Conservation (phyloP, 2,888 invertebrate species). For the Troilus luridus region DNA sequence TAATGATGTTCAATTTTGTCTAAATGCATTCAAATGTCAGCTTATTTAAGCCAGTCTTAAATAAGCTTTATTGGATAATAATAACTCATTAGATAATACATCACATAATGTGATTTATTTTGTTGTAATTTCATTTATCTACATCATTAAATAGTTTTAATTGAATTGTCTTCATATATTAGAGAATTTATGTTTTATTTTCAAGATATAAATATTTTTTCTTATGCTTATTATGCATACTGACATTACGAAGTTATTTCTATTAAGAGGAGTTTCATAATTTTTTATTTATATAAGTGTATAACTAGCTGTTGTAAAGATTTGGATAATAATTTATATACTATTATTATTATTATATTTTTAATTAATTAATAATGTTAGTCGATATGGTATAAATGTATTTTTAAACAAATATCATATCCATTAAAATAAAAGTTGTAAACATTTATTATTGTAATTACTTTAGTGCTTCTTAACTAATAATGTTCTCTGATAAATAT, state of each 20-base stretch:
- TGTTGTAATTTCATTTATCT: background rate
- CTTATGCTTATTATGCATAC: background rate
- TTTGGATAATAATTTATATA: constrained; percentile 48
- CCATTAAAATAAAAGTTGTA: constrained; percentile 54
- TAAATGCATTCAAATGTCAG: too few species aligned
- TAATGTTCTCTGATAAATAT: constrained; percentile 59
- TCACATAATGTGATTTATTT: background rate
- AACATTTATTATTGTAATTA: constrained; percentile 66
- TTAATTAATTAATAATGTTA: constrained; percentile 56
- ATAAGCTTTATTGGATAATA: too few species aligned
- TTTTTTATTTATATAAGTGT: constrained; percentile 54
- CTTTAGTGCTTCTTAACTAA: constrained; percentile 68
- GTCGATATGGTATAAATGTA: constrained; percentile 59
- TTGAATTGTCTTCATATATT: background rate
- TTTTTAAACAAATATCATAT: constrained; percentile 60
- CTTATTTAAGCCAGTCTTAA: too few species aligned
- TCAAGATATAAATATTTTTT: background rate
- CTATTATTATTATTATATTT: constrained; percentile 51
- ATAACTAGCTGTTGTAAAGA: constrained; percentile 56
- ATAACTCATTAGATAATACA: too few species aligned
- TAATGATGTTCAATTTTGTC: too few species aligned
- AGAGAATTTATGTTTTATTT: background rate
- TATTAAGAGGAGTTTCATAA: constrained; percentile 19
- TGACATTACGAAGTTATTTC: background rate
- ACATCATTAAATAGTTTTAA: background rate